These are phyloP conservation scores for Pseudococcus longispinus DNA, from an alignment of 2,888 invertebrate genomes.

Conservation along the genomic window DNA sequence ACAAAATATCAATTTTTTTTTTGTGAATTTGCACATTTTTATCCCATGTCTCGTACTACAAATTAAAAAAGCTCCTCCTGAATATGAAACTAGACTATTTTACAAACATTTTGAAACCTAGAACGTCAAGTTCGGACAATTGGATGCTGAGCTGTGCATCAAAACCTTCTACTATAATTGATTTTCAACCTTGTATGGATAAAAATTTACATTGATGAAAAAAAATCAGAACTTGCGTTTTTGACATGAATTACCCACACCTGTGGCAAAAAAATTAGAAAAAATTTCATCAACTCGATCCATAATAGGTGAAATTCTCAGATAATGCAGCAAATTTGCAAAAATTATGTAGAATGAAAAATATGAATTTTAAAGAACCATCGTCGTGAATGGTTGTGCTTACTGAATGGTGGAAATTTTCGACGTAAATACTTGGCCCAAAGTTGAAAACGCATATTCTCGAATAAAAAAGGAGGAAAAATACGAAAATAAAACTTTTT, in stretches of 20 bases:
- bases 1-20: no score
- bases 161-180: no score
- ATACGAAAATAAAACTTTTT: constrained; percentile 21
- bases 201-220: neutral
- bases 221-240: neutral
- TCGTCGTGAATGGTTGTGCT: neutral
- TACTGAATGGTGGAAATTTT: neutral
- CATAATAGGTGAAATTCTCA: neutral
- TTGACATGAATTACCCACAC: neutral
- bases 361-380: neutral
- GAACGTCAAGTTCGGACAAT: no score
- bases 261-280: neutral
- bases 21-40: no score
- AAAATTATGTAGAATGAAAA: neutral
- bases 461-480: neutral
- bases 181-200: no score
- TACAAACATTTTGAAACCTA: no score
- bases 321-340: neutral
- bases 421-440: neutral
- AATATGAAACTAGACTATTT: no score
- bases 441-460: constrained; percentile 14
- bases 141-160: no score
- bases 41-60: no score
- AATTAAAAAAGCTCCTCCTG: no score
- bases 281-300: neutral